Base-by-base conservation (phyloP, 2,888 invertebrate genomes). In the Brenthis ino region DNA sequence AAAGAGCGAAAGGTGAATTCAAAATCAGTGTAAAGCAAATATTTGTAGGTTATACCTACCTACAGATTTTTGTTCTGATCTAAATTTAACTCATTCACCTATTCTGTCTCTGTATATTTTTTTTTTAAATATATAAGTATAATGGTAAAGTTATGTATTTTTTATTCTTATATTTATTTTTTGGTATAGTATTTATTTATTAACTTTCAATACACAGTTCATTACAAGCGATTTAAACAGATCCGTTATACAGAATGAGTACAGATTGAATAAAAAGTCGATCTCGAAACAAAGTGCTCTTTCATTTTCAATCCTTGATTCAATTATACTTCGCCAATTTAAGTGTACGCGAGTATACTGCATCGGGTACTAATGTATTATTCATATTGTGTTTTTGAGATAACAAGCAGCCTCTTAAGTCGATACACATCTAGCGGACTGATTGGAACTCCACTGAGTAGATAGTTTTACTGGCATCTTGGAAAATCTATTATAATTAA, bases 311-410 rank as follows among this genome's bases (percentile, higher is more conserved):
- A 86, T 86, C 87, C 89, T 86, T 85, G 85, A 91, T 89, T 89
- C 91, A 92, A 93, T 93, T 93, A 93, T 92, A 87, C 87, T 84
- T 87, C 80, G 87, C 89, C 91, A 87, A 90, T 91, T 91, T 90
- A 89, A 91, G 90, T 86, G 86, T 84, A 82, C 83, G 77, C 83
- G 81, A 77, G 81, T 83, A 85, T 84, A 83, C 83, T 79, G 84
- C 84, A 86, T 83, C 84, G 85, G 77, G 82, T 82, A 83, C 89
- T 90, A 83, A 92, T 93, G 93, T 89, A 89, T 93, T 92, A 93
- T 93, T 93, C 92, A 93, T 93, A 91, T 87, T 88, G 88, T 88
- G 90, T 88, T 90, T 91, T 91, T 91, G 89, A 91, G 92, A 92
- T 93, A 92, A 93, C 93, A 91, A 93, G 91, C 88, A 83, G 82